Percentiles rank a stretch among this genome's conserved stretches.
These are phyloP conservation scores for Mercenaria mercenaria DNA, from an alignment of 1,140 invertebrate species.

Conservation along the genomic window DNA sequence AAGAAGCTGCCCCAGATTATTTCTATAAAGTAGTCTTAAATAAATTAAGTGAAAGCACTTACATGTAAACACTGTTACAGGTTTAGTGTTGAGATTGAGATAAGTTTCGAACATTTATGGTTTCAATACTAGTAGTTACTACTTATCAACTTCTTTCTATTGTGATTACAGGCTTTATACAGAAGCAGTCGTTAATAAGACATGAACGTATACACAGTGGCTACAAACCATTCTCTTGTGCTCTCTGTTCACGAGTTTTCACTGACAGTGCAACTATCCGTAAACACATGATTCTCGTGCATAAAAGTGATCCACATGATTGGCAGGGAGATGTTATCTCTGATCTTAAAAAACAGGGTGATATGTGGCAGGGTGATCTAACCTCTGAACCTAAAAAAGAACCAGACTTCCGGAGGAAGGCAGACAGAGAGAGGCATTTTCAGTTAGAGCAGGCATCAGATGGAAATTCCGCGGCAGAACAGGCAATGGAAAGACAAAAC, in stretches of 20 bases:
- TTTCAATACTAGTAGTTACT: too few relatives aligned
- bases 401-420: slow-evolving; percentile 32
- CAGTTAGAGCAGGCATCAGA: background rate
- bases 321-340: slow-evolving; percentile 74
- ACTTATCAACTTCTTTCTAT: too few relatives aligned
- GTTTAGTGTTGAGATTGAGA: too few relatives aligned
- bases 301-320: slow-evolving; percentile 74
- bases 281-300: slow-evolving; percentile 82
- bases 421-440: background rate
- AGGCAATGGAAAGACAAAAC: background rate
- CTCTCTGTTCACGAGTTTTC: slow-evolving; percentile 78
- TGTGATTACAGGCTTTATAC: slow-evolving; percentile 77
- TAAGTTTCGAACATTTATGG: too few relatives aligned
- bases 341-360: slow-evolving; percentile 41
- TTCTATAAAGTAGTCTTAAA: too few relatives aligned
- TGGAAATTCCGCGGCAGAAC: background rate
- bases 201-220: slow-evolving; percentile 72
- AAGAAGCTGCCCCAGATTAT: too few relatives aligned
- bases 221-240: slow-evolving; percentile 81
- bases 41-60: too few relatives aligned
- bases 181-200: slow-evolving; percentile 79
- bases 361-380: slow-evolving; percentile 20
- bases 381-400: slow-evolving; percentile 18
- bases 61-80: too few relatives aligned
- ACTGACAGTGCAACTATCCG: slow-evolving; percentile 81